Percentiles rank a stretch among this genome's conserved stretches.
Conservation (phyloP, 2,113 vertebrate species). For the Eudorcas thomsonii region DNA sequence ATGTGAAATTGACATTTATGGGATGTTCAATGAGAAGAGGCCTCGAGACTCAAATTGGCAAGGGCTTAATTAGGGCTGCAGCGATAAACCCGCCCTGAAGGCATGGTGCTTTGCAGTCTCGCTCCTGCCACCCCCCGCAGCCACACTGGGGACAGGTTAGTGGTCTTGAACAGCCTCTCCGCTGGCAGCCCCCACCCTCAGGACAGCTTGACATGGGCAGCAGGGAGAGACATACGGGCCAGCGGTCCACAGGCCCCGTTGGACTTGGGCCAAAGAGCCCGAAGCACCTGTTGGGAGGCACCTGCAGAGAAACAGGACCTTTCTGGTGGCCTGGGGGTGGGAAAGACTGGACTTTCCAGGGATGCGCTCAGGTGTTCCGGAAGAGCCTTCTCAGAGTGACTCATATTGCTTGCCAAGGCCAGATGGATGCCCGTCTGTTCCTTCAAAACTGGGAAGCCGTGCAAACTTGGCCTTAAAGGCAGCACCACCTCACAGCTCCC, state of each 20-base stretch:
- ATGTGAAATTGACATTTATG: constrained; percentile 76
- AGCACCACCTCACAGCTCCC: neutral
- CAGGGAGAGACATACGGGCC: neutral
- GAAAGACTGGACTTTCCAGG: neutral
- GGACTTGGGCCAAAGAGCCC: neutral
- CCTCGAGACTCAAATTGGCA: constrained; percentile 74
- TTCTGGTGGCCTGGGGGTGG: neutral
- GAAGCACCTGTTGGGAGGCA: neutral
- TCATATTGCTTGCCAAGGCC: neutral
- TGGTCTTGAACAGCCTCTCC: neutral
- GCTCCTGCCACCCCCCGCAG: constrained; percentile 27
- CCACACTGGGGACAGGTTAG: constrained; percentile 67
- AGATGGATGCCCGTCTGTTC: neutral
- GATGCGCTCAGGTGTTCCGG: neutral
- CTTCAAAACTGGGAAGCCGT: neutral
- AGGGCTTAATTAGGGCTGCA: constrained; percentile 82
- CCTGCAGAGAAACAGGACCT: neutral
- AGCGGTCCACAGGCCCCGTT: neutral
- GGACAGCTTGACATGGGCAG: neutral
- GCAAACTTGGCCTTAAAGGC: neutral
- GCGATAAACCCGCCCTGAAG: constrained; percentile 74
- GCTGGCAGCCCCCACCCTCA: constrained; percentile 18
- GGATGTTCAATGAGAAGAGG: constrained; percentile 61
- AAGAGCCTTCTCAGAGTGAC: neutral
- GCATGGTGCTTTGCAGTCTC: constrained; percentile 73